Conservation (phyloP, 2,797 vertebrate genomes). For the Champsocephalus gunnari region DNA sequence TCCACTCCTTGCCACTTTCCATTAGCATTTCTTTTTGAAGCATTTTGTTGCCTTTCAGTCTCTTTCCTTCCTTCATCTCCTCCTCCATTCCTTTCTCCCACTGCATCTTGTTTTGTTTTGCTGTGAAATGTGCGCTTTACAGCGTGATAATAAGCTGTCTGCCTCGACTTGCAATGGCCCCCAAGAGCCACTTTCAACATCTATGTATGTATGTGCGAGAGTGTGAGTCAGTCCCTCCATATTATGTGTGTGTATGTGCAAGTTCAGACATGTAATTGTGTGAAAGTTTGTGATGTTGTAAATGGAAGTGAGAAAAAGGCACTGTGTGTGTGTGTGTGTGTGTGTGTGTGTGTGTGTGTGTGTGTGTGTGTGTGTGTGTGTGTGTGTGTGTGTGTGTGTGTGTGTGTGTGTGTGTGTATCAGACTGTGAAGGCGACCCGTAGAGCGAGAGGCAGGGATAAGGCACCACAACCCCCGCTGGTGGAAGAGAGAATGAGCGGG, state of each 20-base stretch:
- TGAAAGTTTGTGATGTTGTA: constrained; percentile 37
- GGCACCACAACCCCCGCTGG: constrained; percentile 70
- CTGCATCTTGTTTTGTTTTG: constrained; percentile 51
- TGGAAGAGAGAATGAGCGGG: constrained; percentile 73
- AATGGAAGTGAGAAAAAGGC: constrained; percentile 41
- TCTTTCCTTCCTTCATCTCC: constrained; percentile 12
- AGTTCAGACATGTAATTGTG: constrained; percentile 26
- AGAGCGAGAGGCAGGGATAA: constrained; percentile 70
- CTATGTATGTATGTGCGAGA: background rate
- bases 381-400: too few species aligned
- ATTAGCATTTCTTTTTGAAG: constrained; percentile 6
- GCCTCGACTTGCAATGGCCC: constrained; percentile 38
- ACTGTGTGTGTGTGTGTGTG: constrained; percentile 36
- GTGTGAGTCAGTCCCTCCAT: too few species aligned
- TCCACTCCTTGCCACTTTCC: background rate
- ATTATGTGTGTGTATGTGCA: constrained; percentile 8
- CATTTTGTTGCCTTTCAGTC: constrained; percentile 14
- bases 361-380: too few species aligned
- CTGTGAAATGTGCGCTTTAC: constrained; percentile 59
- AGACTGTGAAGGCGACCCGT: constrained; percentile 67
- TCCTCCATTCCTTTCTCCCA: background rate
- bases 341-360: too few species aligned
- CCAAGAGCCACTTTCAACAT: constrained; percentile 29
- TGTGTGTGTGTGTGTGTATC: constrained; percentile 15
- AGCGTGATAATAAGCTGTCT: constrained; percentile 62